These are phyloP conservation scores for Perdita meconis DNA, from an alignment of 2,888 invertebrate genomes.

Conservation along the genomic window DNA sequence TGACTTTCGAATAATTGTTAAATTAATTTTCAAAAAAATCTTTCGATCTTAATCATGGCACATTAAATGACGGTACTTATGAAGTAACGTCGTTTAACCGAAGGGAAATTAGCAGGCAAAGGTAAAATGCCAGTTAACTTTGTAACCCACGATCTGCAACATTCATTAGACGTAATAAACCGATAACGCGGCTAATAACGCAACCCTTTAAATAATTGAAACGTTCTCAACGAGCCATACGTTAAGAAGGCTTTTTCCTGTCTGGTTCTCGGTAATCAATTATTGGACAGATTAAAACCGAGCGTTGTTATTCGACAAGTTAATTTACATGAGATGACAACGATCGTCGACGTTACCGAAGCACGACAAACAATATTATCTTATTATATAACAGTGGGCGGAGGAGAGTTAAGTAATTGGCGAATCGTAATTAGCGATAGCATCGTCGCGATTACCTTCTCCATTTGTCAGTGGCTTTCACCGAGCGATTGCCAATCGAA, in stretches of 20 bases:
- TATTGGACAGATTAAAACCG: slow-evolving; percentile 29
- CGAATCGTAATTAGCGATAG: slow-evolving; percentile 13
- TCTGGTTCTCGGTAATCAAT: slow-evolving; percentile 12
- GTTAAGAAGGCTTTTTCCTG: neutral
- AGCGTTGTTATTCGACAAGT: slow-evolving; percentile 60
- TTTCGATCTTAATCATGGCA: too few relatives aligned
- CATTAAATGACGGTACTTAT: too few relatives aligned
- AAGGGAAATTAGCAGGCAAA: too few relatives aligned
- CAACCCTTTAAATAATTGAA: neutral
- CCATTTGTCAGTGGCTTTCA: neutral
- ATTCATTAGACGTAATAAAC: neutral
- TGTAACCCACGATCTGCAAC: neutral
- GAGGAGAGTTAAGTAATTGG: slow-evolving; percentile 37
- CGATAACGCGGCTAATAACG: neutral
- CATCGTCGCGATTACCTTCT: slow-evolving; percentile 12
- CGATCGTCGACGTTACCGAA: slow-evolving; percentile 24
- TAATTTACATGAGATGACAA: slow-evolving; percentile 34
- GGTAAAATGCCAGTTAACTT: too few relatives aligned
- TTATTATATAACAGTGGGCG: too few relatives aligned
- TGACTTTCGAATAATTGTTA: too few relatives aligned
- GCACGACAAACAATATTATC: slow-evolving; percentile 33
- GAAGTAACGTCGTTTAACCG: too few relatives aligned
- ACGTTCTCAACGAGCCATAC: neutral
- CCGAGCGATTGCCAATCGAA: slow-evolving; percentile 5
- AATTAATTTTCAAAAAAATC: too few relatives aligned